Base-by-base conservation (phyloP, 2,888 invertebrate genomes). In the Chloroclysta siterata region DNA sequence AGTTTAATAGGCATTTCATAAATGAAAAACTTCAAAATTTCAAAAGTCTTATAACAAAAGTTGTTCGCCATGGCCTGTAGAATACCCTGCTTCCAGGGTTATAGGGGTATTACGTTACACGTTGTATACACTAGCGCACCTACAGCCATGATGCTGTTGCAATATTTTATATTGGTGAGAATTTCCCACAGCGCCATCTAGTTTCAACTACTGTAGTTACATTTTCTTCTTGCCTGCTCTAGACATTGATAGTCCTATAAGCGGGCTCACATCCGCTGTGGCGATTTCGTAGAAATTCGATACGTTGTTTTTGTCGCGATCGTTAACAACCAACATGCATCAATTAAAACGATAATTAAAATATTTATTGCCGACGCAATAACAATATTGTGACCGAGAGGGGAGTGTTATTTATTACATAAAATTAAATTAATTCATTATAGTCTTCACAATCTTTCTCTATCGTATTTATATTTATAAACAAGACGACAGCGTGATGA, bases 221-320 rank as follows among this genome's bases (percentile, higher is more conserved):
- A 33, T 33, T 8, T 8, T 5, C 33, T 48, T 28, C 0, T 17
- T 2, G 28, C n/a, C 54, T 0, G n/a, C 8, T 66, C 59, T 59
- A 22, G 7, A 15, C 7, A 33, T 63, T 63, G 10, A 0, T 54
- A 60, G 14, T 54, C 61, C 65, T 58, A 51, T 44, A 0, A 15
- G 4, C 17, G 7, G 29, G 6, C 50, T 46, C 22, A 36, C 46
- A 58, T 54, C 57, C 60, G 56, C 42, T 11, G 28, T 8, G 6
- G n/a, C 5, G 66, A 71, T 70, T 87, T 86, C 85, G 77, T 77
- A 80, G 87, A 87, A 87, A 73, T 76, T 71, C 68, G 79, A 83
- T 82, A 80, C 65, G 64, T 63, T 71, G 70, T 69, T 72, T 65
- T 71, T 68, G 68, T 70, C 65, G 64, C 58, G 50, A 51, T 54